Conservation (phyloP, 1,140 invertebrate species). For the Antheraea mylitta region DNA sequence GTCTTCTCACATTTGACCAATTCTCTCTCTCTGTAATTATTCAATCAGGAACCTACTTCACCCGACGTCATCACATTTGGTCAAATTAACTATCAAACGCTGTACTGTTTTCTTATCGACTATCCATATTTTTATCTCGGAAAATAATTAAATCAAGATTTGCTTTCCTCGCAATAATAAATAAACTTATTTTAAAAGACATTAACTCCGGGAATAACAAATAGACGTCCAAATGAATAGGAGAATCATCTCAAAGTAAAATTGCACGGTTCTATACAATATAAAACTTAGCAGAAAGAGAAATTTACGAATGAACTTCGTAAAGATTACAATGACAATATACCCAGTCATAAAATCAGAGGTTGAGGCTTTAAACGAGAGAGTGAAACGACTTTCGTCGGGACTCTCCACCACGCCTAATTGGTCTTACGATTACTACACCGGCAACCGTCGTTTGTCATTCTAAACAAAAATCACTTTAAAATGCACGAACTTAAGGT, state of each 20-base stretch:
- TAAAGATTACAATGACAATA: conserved; percentile 25
- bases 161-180: no score
- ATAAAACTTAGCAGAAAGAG: background rate
- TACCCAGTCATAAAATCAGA: conserved; percentile 27
- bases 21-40: no score
- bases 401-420: conserved; percentile 28
- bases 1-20: no score
- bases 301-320: conserved; percentile 9
- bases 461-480: conserved; percentile 28
- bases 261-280: background rate
- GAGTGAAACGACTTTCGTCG: conserved; percentile 27
- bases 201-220: no score
- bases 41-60: no score
- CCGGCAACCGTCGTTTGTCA: conserved; percentile 12
- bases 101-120: no score
- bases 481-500: conserved; percentile 27
- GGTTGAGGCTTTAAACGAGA: conserved; percentile 29
- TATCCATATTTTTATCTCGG: no score
- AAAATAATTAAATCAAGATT: no score
- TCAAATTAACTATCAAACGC: no score
- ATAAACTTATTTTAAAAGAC: no score
- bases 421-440: conserved; percentile 36
- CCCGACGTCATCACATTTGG: no score
- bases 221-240: no score
- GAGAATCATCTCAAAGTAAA: background rate